Evolutionary conservation across 2,113 vertebrate species (phyloP), one percentile per base, ranked within the genome.

Genomic region (Sitta europaea): DNA sequence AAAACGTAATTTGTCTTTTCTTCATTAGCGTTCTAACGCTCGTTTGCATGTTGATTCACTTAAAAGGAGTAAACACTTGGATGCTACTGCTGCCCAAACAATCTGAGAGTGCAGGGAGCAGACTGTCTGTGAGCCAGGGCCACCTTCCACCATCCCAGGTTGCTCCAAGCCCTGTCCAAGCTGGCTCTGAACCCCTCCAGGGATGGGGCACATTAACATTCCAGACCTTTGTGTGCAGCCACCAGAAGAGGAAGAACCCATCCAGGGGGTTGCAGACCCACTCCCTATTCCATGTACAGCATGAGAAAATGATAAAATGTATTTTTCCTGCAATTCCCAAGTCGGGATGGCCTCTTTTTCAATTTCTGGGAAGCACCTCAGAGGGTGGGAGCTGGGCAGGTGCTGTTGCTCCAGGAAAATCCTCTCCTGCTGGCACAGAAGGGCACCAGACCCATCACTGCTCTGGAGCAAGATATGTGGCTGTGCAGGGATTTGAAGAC

Each of bases 1-100:
- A 81, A 96, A 96, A 97, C 62, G 66, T 54, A 15, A 48, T 90
- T 78, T 92, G 48, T 59, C 81, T 92, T 75, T 57, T 57, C 59
- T 85, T 90, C 93, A 90, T 90, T 76, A 57, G 43, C 9, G 57
- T 1, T 33, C 86, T 72, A 23, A 54, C 8, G 5, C 53, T 87
- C 14, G 16, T 55, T 91, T 95, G 47, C 3, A 2, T 11, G 48
- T 54, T 85, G 66, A 27, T 72, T 82, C 61, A 42, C 21, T 68
- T 36, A 21, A 72, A 75, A 94, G 54, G 70, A 65, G 68, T 25
- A 81, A 82, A 68, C 48, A 28, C 61, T 81, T 7, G 36, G 61
- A 53, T 53, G 45, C 12, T 75, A 1, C 14, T 57, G 22, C 57
- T 65, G 54, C n/a, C n/a, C 53, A 58, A 58, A 54, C 3, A 59